Evolutionary conservation across 2,888 invertebrate species (phyloP), one percentile per base, ranked within the genome.

Genomic region (Agriopis marginaria): DNA sequence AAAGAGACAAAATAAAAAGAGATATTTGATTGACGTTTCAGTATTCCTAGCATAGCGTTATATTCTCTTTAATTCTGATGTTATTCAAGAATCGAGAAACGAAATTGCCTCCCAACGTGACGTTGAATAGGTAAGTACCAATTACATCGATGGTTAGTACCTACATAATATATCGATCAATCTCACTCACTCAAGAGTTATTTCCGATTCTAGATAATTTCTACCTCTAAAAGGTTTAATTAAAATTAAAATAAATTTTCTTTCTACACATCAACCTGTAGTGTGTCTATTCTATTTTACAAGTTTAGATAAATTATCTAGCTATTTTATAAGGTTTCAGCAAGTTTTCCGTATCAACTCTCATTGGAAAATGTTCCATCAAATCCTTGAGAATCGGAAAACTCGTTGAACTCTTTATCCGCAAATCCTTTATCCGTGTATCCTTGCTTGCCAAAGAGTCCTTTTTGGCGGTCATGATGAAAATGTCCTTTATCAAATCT

Each of bases 401-500:
- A 95, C 45, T 92, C 94, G 77, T 89, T 91, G 53, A 90, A 86
- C 50, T 91, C 87, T 59, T 95, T 95, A 73, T 95, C 91, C 55
- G 92, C 87, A 76, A 91, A 93, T 11, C 95, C 95, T 77, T 91
- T 92, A 68, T 95, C 94, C 61, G 89, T 86, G 77, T 90, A 90
- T 0, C 95, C 95, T 81, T 92, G 86, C 74, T 93, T 93, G 0
- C 93, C 94, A 42, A 87, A 88, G 44, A 94, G 81, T 12, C 89
- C 94, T 76, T 94, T 92, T 55, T 90, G 87, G 61, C 89, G 91
- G 51, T 94, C 91, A 50, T 93, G 87, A 63, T 89, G 85, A 63
- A 85, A 89, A 69, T 83, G 85, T 0, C 90, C 89, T 76, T 92
- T 91, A 47, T 92, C 87, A 49, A 86, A 85, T 5, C 83, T 90